phyloP scores from a whole-genome alignment of 2,113 vertebrate species.

The Pseudorhombus dupliciocellatus region DNA sequence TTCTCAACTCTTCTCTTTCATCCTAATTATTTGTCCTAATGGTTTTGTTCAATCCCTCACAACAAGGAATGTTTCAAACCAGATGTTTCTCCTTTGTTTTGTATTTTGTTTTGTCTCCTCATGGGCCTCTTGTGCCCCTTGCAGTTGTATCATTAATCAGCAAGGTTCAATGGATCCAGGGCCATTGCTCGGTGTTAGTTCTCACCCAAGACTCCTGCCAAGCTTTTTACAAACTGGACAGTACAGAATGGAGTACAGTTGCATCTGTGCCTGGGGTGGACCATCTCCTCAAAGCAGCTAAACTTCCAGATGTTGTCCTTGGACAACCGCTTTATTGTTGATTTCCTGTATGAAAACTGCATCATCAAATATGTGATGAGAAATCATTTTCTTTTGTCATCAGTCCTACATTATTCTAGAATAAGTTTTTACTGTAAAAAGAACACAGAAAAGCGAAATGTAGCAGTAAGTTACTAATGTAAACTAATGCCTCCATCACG shows the following conservation, averaged over 20 bases:
- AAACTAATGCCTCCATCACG: background rate
- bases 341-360: constrained; percentile 5
- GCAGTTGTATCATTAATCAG: constrained; percentile 30
- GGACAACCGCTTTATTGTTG: background rate
- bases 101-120: background rate
- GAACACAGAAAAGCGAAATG: background rate
- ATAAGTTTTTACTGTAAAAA: background rate
- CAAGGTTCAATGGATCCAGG: constrained; percentile 26
- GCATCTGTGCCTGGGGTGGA: constrained; percentile 29
- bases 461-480: background rate
- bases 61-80: constrained; percentile 11
- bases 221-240: constrained; percentile 37
- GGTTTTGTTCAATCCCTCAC: constrained; percentile 1
- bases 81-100: constrained; percentile 37
- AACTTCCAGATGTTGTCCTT: constrained; percentile 37
- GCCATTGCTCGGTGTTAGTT: constrained; percentile 51
- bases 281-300: background rate
- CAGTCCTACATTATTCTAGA: background rate
- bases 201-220: constrained; percentile 40
- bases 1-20: background rate
- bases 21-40: background rate
- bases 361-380: background rate
- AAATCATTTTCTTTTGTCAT: background rate
- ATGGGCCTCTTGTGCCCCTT: constrained; percentile 14
- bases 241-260: constrained; percentile 43